Conservation (phyloP, 2,888 invertebrate species). For the Poecilus cupreus region DNA sequence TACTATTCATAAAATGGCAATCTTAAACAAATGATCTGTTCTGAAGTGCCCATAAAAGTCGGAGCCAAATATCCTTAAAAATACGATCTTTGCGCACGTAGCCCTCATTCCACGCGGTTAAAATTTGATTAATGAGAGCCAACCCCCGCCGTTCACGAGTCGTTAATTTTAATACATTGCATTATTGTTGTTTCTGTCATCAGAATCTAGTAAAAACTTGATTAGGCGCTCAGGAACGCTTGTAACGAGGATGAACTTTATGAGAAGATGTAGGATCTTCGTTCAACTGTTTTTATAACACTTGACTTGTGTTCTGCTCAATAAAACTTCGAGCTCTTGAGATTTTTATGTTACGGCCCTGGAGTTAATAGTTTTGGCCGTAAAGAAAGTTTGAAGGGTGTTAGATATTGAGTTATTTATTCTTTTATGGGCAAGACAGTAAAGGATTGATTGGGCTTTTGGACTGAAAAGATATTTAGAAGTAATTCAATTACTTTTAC, state of each 20-base stretch:
- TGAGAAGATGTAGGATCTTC: background rate
- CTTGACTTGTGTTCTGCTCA: slow-evolving; percentile 34
- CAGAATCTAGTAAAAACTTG: slow-evolving; percentile 21
- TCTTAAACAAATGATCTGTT: too few relatives aligned
- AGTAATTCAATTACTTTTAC: slow-evolving; percentile 22
- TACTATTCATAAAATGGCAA: too few relatives aligned
- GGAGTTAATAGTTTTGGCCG: slow-evolving; percentile 18
- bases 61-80: background rate
- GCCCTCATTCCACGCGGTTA: slow-evolving; percentile 4
- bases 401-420: slow-evolving; percentile 36
- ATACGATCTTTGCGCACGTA: background rate
- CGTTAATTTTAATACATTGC: slow-evolving; percentile 44
- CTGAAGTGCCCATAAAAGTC: too few relatives aligned
- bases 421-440: background rate
- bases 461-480: background rate
- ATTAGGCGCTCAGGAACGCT: slow-evolving; percentile 5
- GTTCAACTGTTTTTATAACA: background rate
- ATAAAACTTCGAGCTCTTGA: slow-evolving; percentile 21
- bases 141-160: slow-evolving; percentile 39
- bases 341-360: slow-evolving; percentile 3
- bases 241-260: background rate
- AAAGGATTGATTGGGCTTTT: slow-evolving; percentile 5
- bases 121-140: slow-evolving; percentile 40
- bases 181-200: slow-evolving; percentile 36
- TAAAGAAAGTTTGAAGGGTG: slow-evolving; percentile 28